Conservation (phyloP, 2,888 invertebrate genomes). For the Idaea straminata region DNA sequence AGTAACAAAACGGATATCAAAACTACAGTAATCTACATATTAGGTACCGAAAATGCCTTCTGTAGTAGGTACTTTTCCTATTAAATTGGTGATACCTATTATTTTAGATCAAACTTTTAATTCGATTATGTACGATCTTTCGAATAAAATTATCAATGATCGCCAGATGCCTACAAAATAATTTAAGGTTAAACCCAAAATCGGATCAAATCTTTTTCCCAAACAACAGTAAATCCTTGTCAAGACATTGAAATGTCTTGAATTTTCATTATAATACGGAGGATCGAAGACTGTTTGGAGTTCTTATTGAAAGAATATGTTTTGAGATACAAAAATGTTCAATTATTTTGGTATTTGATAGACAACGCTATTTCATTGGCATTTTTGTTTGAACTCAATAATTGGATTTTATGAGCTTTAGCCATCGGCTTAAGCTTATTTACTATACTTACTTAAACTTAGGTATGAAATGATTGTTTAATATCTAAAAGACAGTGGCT, state of each 20-base stretch:
- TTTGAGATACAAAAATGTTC: constrained; percentile 5
- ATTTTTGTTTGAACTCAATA: neutral
- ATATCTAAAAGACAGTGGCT: too few species aligned
- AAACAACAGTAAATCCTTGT: constrained; percentile 22
- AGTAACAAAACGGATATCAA: too few species aligned
- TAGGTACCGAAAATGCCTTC: too few species aligned
- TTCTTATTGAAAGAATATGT: constrained; percentile 1
- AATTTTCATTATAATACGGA: constrained; percentile 29
- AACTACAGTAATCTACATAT: too few species aligned
- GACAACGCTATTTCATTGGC: neutral
- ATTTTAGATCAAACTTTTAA: neutral
- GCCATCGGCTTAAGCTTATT: neutral
- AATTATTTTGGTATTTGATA: constrained; percentile 5
- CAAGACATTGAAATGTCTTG: constrained; percentile 21
- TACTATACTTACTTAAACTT: too few species aligned
- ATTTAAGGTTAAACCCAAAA: constrained; percentile 11
- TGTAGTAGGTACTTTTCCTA: too few species aligned
- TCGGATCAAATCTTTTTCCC: constrained; percentile 15
- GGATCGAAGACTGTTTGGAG: constrained; percentile 9
- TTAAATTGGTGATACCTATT: too few species aligned
- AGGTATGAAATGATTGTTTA: too few species aligned
- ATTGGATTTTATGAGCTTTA: neutral
- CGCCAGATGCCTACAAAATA: constrained; percentile 4
- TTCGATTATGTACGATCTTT: neutral
- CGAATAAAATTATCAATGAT: neutral